A percentile compares a stretch with the other conserved stretches of the same genome.
Conservation (phyloP, 2,888 invertebrate species). For the Phymatocera aterrima region DNA sequence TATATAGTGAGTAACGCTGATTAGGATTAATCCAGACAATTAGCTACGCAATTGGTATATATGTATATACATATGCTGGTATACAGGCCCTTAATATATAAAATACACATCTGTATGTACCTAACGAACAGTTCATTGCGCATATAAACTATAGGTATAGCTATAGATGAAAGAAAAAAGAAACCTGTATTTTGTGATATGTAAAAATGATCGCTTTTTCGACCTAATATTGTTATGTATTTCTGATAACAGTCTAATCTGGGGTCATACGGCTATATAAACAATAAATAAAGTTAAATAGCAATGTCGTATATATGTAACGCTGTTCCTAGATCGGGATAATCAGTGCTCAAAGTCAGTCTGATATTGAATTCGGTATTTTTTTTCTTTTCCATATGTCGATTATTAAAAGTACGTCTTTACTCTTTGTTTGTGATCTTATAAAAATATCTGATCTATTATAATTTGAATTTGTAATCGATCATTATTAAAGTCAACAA, state of each 20-base stretch:
- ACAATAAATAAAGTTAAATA: slow-evolving; percentile 18
- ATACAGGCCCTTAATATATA: slow-evolving; percentile 20
- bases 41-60: slow-evolving; percentile 40
- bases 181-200: slow-evolving; percentile 1
- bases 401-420: too few relatives aligned
- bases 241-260: slow-evolving; percentile 35
- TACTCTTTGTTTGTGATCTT: too few relatives aligned
- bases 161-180: neutral
- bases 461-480: slow-evolving; percentile 3
- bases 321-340: neutral
- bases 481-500: slow-evolving; percentile 30
- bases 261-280: slow-evolving; percentile 36
- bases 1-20: neutral
- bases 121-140: neutral
- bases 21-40: slow-evolving; percentile 48
- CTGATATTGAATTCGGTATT: neutral
- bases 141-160: neutral
- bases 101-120: too few relatives aligned
- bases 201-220: slow-evolving; percentile 4
- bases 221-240: neutral
- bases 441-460: too few relatives aligned
- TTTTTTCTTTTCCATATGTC: neutral
- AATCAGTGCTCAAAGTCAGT: neutral
- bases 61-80: too few relatives aligned
- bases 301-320: neutral